Percentiles rank a stretch among this genome's conserved stretches.
phyloP scores from a whole-genome alignment of 2,888 invertebrate genomes.

The Invenusta paracnida region DNA sequence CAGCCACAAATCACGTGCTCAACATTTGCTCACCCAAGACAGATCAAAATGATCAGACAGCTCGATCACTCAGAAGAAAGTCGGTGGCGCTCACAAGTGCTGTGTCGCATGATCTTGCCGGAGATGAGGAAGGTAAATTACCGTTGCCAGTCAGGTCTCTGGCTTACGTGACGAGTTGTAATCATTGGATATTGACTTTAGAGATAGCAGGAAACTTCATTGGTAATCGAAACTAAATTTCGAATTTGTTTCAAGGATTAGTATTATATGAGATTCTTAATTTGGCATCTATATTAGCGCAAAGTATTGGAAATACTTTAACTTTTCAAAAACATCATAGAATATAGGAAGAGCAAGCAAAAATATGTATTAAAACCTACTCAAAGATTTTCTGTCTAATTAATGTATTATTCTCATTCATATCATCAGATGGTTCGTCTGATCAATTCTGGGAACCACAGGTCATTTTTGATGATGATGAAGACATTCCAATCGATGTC shows the following conservation, averaged over 20 bases:
- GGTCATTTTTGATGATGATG: neutral
- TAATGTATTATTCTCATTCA: too few relatives aligned
- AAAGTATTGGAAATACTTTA: neutral
- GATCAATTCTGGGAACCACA: neutral
- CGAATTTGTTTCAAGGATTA: neutral
- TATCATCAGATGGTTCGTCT: neutral
- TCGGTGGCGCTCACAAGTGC: conserved; percentile 7
- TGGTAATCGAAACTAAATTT: too few relatives aligned
- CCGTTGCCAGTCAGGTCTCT: too few relatives aligned
- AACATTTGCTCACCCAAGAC: neutral
- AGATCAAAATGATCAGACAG: neutral
- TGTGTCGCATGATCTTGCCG: neutral
- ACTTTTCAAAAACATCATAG: neutral
- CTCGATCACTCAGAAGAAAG: neutral
- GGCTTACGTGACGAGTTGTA: neutral
- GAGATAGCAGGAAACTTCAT: too few relatives aligned
- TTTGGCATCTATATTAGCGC: too few relatives aligned
- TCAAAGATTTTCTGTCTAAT: too few relatives aligned
- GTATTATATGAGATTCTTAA: too few relatives aligned
- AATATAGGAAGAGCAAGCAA: too few relatives aligned
- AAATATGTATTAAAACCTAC: too few relatives aligned
- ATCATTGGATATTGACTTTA: neutral
- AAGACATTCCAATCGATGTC: conserved; percentile 11
- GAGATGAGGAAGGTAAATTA: neutral
- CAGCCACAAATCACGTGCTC: neutral